These are phyloP conservation scores for Telmatherina bonti DNA, from an alignment of 2,797 vertebrate species.

Conservation along the genomic window DNA sequence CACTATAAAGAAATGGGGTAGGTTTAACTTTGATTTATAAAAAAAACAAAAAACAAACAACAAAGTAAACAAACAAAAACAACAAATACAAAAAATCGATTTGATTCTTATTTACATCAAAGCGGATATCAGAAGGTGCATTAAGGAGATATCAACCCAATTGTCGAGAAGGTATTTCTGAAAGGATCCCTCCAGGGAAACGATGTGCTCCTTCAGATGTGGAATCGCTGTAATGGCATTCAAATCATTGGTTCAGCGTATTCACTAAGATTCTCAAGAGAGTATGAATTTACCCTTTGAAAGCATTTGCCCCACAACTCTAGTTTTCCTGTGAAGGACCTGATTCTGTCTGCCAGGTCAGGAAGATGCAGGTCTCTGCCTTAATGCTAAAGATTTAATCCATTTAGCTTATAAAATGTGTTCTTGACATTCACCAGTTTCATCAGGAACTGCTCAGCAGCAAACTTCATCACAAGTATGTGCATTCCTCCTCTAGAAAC, in stretches of 20 bases:
- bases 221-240: background rate
- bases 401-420: conserved; percentile 14
- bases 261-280: background rate
- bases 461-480: background rate
- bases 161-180: conserved; percentile 22
- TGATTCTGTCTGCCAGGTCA: conserved; percentile 43
- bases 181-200: conserved; percentile 33
- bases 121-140: too few relatives aligned
- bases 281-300: background rate
- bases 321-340: conserved; percentile 38
- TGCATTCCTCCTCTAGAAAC: background rate
- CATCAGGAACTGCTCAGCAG: background rate
- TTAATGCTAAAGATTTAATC: background rate
- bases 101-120: too few relatives aligned
- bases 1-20: too few relatives aligned
- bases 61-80: too few relatives aligned
- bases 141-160: too few relatives aligned
- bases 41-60: too few relatives aligned
- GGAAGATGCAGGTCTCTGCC: background rate
- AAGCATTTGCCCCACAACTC: background rate
- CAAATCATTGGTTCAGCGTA: background rate
- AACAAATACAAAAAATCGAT: too few relatives aligned
- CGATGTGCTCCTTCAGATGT: conserved; percentile 2
- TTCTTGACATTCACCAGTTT: conserved; percentile 6
- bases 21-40: too few relatives aligned